Evolutionary conservation across 2,888 invertebrate species (phyloP).

Genomic region (Melanargia galathea): DNA sequence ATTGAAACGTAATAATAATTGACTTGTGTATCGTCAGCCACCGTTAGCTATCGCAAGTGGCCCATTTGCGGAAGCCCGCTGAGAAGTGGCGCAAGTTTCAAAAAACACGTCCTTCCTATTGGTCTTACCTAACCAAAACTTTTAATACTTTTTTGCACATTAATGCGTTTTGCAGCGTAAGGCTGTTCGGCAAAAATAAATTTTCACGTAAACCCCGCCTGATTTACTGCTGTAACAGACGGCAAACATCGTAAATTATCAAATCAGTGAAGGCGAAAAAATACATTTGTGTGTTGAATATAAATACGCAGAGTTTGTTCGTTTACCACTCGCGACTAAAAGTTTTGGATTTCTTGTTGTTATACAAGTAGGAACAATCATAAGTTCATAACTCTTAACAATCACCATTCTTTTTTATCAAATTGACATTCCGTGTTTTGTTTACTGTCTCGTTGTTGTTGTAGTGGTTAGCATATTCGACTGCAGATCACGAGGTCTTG

Average conservation of each 20-base stretch:
- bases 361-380: too few relatives aligned
- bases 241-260: slow-evolving; percentile 47
- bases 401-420: background rate
- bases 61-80: too few relatives aligned
- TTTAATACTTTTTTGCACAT: slow-evolving; percentile 12
- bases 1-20: too few relatives aligned
- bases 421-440: too few relatives aligned
- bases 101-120: too few relatives aligned
- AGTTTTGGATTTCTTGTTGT: background rate
- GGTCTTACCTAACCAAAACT: background rate
- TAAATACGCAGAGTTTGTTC: slow-evolving; percentile 27
- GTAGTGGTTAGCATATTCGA: too few relatives aligned
- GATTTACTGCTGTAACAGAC: slow-evolving; percentile 44
- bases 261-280: slow-evolving; percentile 41
- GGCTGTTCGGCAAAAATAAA: slow-evolving; percentile 26
- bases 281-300: slow-evolving; percentile 36
- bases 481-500: too few relatives aligned
- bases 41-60: too few relatives aligned
- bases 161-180: slow-evolving; percentile 28
- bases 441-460: too few relatives aligned
- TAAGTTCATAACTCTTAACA: slow-evolving; percentile 7
- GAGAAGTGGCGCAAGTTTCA: too few relatives aligned
- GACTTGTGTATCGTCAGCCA: too few relatives aligned
- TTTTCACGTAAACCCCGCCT: slow-evolving; percentile 29
- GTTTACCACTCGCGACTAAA: too few relatives aligned